Evolutionary conservation across 1,140 invertebrate genomes (phyloP), one percentile per base, ranked within the genome.

Genomic region (Brachionus angularis): DNA sequence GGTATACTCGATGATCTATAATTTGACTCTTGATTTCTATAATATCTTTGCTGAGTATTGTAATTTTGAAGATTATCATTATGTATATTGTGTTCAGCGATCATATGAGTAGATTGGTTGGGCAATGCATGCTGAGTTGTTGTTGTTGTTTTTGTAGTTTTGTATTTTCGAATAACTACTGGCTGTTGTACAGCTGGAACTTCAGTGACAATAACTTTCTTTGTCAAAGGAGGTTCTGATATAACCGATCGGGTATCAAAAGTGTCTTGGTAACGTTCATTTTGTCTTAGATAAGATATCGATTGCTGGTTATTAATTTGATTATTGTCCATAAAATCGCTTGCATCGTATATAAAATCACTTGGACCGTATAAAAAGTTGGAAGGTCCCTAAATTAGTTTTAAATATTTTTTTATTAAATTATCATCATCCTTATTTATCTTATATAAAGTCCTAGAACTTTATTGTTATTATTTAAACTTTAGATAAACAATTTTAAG

Each of bases 101-200:
- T 18, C n/a, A 55, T 36, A 7, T 55, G 52, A 5, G 39, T 34
- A 8, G 16, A 14, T 23, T 34, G 27, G 16, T 29, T 39, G 7
- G 62, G 62, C 21, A 47, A 14, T 18, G 33, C 42, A 23, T 67
- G 62, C 12, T 67, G 62, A 14, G 62, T 67, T 8, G 62, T 67
- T 4, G 62, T 67, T 34, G 62, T 67, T 23, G 42, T 47, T 67
- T 67, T 67, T 34, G 62, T 67, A 27, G 62, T 67, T 46, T 67
- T 67, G n/a, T 67, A 67, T 49, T 67, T 67, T 47, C 62, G 8
- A 31, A 67, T 29, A 5, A 33, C 47, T 2, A 50, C 47, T 50
- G 62, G 62, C 16, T 10, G 10, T 27, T 52, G 23, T 46, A 10
- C 16, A 16, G 16, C 16, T 16, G 39, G 39, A 10, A 42, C 16